Evolutionary conservation across 2,888 invertebrate genomes (phyloP).

Genomic region (Acanthosepion esculentum): DNA sequence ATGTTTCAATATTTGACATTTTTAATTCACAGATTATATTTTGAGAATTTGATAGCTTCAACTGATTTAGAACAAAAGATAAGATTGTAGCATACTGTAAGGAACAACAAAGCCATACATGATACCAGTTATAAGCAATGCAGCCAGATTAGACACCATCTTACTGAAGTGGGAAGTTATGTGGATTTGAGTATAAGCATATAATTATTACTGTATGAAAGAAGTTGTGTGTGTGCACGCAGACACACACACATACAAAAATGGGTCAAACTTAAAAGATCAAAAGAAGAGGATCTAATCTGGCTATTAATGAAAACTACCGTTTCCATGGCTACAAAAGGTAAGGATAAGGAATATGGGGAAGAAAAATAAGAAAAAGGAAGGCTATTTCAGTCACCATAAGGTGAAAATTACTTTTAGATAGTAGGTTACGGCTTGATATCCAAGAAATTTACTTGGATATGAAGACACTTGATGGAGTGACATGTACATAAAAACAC

Average conservation of each 20-base stretch:
- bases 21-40: too few relatives aligned
- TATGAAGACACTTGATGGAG: background rate
- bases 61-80: too few relatives aligned
- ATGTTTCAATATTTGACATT: too few relatives aligned
- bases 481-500: background rate
- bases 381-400: too few relatives aligned
- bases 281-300: background rate
- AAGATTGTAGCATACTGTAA: background rate
- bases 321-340: background rate
- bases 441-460: background rate
- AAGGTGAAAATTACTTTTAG: too few relatives aligned
- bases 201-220: too few relatives aligned
- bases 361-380: too few relatives aligned
- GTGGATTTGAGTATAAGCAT: too few relatives aligned
- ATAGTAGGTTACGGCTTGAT: background rate
- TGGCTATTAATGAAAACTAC: conserved; percentile 33
- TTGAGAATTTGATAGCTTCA: too few relatives aligned
- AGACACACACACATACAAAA: background rate
- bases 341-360: background rate
- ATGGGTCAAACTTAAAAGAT: background rate
- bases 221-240: too few relatives aligned
- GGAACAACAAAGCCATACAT: conserved; percentile 11
- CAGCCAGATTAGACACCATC: background rate
- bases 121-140: background rate
- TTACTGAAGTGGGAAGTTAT: background rate